Percentiles rank a stretch among this genome's conserved stretches.
Evolutionary conservation across 2,888 invertebrate species (phyloP).

Genomic region (Hecatera dysodea): DNA sequence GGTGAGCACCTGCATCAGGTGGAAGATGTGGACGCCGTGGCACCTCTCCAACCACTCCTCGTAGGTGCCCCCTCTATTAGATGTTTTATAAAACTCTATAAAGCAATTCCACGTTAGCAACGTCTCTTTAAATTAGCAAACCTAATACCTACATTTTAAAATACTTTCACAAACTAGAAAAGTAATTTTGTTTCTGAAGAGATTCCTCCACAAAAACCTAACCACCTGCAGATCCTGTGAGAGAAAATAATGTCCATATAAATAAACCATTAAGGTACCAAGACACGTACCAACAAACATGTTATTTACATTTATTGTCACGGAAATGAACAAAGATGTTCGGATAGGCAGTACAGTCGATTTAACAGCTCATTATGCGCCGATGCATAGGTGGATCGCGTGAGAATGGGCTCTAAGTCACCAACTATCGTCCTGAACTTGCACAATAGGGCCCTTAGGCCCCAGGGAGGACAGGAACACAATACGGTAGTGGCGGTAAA

Average conservation of each 20-base stretch:
- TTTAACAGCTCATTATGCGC: constrained; percentile 62
- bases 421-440: constrained; percentile 50
- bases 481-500: constrained; percentile 49
- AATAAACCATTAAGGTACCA: constrained; percentile 26
- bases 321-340: constrained; percentile 64
- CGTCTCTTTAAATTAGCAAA: not conserved
- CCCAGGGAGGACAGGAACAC: constrained; percentile 62
- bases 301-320: constrained; percentile 64
- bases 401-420: constrained; percentile 63
- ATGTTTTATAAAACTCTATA: not conserved
- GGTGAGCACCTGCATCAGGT: too few species aligned
- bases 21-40: too few species aligned
- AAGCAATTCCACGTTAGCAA: not conserved
- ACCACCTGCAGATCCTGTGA: constrained; percentile 13
- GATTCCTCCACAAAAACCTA: constrained; percentile 6
- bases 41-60: too few species aligned
- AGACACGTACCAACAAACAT: constrained; percentile 26
- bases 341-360: constrained; percentile 60
- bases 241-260: constrained; percentile 24
- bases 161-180: constrained; percentile 9
- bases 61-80: too few species aligned
- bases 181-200: too few species aligned
- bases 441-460: constrained; percentile 53
- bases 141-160: constrained; percentile 1
- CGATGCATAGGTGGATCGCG: constrained; percentile 60